phyloP scores from a whole-genome alignment of 1,140 invertebrate genomes.

The Saccostrea glomerata region DNA sequence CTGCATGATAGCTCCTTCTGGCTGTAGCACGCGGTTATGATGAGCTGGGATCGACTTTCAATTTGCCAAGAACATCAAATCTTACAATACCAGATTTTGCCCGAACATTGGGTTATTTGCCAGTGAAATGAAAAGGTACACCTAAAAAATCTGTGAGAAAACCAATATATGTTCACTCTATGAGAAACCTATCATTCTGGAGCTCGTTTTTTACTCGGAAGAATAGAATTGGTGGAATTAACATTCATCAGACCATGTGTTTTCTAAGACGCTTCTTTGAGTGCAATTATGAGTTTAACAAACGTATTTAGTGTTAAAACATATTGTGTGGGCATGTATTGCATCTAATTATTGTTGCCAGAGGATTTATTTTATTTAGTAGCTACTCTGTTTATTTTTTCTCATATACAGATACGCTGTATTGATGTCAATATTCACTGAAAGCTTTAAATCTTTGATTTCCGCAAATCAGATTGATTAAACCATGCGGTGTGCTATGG shows the following conservation, averaged over 20 bases:
- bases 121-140: slow-evolving; percentile 5
- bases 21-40: background rate
- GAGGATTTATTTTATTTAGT: background rate
- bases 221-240: background rate
- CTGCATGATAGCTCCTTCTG: slow-evolving; percentile 20
- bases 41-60: slow-evolving; percentile 26
- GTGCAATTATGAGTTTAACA: slow-evolving; percentile 36
- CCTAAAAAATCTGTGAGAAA: slow-evolving; percentile 15
- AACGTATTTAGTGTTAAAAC: slow-evolving; percentile 33
- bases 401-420: background rate
- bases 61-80: slow-evolving; percentile 32
- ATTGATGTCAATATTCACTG: background rate
- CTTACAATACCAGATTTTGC: slow-evolving; percentile 6
- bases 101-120: background rate
- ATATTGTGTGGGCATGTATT: slow-evolving; percentile 21
- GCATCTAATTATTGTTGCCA: background rate
- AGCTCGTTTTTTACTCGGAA: background rate
- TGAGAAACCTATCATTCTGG: slow-evolving; percentile 19
- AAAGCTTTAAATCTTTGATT: slow-evolving; percentile 10
- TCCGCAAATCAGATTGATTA: slow-evolving; percentile 5
- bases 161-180: slow-evolving; percentile 25
- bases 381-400: background rate
- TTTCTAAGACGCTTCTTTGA: background rate
- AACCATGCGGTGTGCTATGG: slow-evolving; percentile 15
- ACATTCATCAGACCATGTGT: slow-evolving; percentile 15